Conservation (phyloP, 2,113 vertebrate genomes). For the Archilochus colubris region DNA sequence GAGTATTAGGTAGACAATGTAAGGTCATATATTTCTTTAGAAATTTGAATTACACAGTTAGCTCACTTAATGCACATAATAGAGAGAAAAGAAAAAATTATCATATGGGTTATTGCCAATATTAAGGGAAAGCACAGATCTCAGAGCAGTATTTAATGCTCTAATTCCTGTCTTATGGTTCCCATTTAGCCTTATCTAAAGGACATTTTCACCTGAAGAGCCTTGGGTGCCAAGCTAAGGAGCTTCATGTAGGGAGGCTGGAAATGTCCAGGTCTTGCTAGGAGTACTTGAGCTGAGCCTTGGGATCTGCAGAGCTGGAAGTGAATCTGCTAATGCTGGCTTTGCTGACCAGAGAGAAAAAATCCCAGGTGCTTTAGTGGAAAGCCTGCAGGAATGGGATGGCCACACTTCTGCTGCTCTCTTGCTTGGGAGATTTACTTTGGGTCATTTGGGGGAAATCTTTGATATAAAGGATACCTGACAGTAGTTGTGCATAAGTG, state of each 20-base stretch:
- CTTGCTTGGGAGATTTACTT: neutral
- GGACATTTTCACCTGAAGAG: neutral
- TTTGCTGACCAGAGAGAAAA: neutral
- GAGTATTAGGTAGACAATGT: neutral
- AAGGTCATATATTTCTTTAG: neutral
- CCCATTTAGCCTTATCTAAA: neutral
- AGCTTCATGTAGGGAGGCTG: neutral
- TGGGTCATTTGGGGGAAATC: neutral
- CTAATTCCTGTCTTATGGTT: neutral
- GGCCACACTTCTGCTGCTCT: neutral
- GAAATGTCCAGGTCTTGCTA: neutral
- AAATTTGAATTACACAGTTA: neutral
- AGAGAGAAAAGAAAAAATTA: neutral
- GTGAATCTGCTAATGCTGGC: neutral
- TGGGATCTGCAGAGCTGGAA: neutral
- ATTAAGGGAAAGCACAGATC: neutral
- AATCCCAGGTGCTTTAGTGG: neutral
- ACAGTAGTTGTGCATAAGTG: neutral
- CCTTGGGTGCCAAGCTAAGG: neutral
- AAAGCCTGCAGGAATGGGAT: neutral
- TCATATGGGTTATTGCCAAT: neutral
- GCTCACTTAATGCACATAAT: neutral
- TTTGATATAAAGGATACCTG: neutral
- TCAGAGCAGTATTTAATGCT: neutral
- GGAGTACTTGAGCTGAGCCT: neutral